Conservation (phyloP, 2,888 invertebrate genomes). For the Leptinotarsa juncta region DNA sequence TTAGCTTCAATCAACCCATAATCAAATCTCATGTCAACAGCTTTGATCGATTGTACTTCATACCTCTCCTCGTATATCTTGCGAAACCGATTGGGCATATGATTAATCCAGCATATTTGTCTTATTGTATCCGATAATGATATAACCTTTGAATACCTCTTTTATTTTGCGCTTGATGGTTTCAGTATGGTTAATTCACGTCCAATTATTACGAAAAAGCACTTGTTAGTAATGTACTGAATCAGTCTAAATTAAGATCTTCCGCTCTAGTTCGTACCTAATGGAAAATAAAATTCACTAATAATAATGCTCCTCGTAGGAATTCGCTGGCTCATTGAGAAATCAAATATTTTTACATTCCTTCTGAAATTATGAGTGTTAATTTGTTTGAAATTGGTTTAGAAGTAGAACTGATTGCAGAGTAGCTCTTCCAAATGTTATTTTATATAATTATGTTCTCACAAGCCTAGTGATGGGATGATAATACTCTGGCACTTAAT, state of each 20-base stretch:
- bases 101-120: background rate
- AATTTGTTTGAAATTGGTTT: background rate
- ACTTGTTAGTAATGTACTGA: slow-evolving; percentile 7
- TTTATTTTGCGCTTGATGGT: slow-evolving; percentile 3
- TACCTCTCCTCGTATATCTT: no score
- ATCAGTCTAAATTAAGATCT: slow-evolving; percentile 10
- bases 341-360: background rate
- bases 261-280: slow-evolving; percentile 10
- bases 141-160: background rate
- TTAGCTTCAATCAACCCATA: no score
- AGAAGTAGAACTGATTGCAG: background rate
- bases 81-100: no score
- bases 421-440: background rate
- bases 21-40: no score
- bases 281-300: slow-evolving; percentile 8
- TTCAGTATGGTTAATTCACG: slow-evolving; percentile 2
- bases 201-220: slow-evolving; percentile 12
- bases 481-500: no score
- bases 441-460: no score
- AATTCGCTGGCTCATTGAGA: slow-evolving; percentile 10
- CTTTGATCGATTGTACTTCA: no score
- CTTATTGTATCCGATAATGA: background rate
- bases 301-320: background rate
- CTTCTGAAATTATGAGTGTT: background rate
- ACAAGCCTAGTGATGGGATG: no score